Percentiles rank a stretch among this genome's conserved stretches.
Conservation (phyloP, 2,797 vertebrate species). For the Tadarida brasiliensis region DNA sequence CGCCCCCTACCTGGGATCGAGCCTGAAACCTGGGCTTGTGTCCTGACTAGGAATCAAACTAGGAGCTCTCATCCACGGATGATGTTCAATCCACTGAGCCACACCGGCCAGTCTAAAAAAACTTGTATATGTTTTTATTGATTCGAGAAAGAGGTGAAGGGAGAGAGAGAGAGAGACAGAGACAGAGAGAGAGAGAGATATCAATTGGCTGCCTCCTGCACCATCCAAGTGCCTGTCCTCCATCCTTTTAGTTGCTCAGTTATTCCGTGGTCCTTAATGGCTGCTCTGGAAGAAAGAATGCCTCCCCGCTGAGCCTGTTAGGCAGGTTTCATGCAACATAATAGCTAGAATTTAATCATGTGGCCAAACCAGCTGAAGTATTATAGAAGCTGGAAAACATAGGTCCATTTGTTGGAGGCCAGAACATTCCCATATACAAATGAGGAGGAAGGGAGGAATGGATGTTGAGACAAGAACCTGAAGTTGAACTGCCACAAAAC, state of each 20-base stretch:
- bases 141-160: too few relatives aligned
- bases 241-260: not conserved
- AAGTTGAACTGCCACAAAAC: slow-evolving; percentile 38
- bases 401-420: not conserved
- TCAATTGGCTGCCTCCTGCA: not conserved
- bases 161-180: too few relatives aligned
- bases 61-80: too few relatives aligned
- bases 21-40: too few relatives aligned
- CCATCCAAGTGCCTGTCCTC: not conserved
- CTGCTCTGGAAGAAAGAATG: not conserved
- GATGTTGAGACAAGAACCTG: not conserved
- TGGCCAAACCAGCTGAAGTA: not conserved
- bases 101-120: too few relatives aligned
- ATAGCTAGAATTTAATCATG: not conserved
- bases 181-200: too few relatives aligned
- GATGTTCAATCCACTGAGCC: too few relatives aligned
- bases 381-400: not conserved
- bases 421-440: not conserved
- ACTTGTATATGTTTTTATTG: too few relatives aligned
- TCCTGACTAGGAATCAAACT: too few relatives aligned
- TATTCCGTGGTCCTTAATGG: not conserved
- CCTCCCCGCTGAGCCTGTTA: not conserved
- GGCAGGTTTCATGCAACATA: not conserved
- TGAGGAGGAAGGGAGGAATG: not conserved
- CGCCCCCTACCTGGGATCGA: too few relatives aligned